Evolutionary conservation across 2,797 vertebrate species (phyloP).

Genomic region (Pipistrellus nathusii): DNA sequence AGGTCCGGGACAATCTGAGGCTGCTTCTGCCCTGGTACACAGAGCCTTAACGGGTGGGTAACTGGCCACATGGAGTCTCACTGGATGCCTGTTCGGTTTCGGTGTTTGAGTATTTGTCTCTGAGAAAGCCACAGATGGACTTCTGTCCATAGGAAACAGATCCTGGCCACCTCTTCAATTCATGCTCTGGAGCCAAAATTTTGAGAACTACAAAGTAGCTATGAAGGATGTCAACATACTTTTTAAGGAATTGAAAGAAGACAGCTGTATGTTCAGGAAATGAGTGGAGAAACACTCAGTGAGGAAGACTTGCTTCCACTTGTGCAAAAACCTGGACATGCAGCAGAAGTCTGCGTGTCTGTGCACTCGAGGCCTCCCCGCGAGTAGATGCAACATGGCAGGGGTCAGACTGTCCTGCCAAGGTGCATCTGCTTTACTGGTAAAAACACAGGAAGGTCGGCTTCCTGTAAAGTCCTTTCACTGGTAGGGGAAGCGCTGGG

Average conservation of each 20-base stretch:
- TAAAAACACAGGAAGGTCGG: not conserved
- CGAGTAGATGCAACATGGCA: fast-evolving
- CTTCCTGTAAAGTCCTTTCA: not conserved
- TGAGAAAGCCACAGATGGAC: not conserved
- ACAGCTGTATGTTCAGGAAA: conserved; percentile 52
- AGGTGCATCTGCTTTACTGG: not conserved
- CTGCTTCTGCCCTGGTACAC: not conserved
- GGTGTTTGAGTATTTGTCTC: not conserved
- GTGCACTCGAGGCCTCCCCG: fast-evolving
- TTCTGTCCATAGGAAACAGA: not conserved
- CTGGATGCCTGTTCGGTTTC: not conserved
- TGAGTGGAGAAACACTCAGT: conserved; percentile 1
- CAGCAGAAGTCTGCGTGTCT: not conserved
- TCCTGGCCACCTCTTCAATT: not conserved
- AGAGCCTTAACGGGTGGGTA: not conserved
- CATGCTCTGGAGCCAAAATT: not conserved
- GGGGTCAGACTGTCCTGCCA: not conserved
- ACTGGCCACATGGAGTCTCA: not conserved
- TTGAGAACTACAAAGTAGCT: not conserved
- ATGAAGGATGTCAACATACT: not conserved
- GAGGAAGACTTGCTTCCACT: not conserved
- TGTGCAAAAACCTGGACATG: not conserved
- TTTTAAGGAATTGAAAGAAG: conserved; percentile 58
- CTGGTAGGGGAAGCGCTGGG: not conserved
- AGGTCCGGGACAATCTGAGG: not conserved